phyloP scores from a whole-genome alignment of 1,140 invertebrate species.

The Drosophila gunungcola region DNA sequence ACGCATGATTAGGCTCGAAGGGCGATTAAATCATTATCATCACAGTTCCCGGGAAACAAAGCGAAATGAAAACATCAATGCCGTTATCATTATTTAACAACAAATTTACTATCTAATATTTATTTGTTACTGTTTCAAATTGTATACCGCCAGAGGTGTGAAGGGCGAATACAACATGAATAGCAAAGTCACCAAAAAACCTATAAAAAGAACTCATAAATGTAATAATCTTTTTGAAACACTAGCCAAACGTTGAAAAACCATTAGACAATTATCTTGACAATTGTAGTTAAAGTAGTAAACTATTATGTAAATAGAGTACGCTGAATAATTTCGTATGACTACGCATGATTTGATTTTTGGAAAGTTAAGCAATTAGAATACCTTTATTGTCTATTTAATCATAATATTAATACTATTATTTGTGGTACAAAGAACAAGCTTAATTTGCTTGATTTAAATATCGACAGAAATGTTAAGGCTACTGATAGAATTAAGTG shows the following conservation, averaged over 20 bases:
- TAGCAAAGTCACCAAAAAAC: background rate
- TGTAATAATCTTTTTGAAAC: background rate
- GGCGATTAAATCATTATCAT: constrained; percentile 46
- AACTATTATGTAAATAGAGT: background rate
- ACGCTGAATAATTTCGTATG: background rate
- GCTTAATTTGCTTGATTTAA: no score
- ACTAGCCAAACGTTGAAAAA: background rate
- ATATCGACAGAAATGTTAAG: background rate
- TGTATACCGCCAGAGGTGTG: background rate
- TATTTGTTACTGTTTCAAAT: constrained; percentile 9
- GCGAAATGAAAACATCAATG: constrained; percentile 1
- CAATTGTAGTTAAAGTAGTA: background rate
- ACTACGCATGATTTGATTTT: background rate
- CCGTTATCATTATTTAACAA: constrained; percentile 8
- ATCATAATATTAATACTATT: no score
- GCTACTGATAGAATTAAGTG: background rate
- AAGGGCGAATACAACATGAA: background rate
- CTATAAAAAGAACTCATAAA: background rate
- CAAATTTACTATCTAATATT: constrained; percentile 11
- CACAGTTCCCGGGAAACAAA: constrained; percentile 8
- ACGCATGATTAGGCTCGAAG: constrained; percentile 34
- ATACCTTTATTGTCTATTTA: no score
- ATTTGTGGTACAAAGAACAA: no score
- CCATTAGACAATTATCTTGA: background rate
- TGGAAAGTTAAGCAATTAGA: background rate